Percentiles rank a stretch among this genome's conserved stretches.
Evolutionary conservation across 2,797 vertebrate species (phyloP).

Genomic region (Anomalospiza imberbis): DNA sequence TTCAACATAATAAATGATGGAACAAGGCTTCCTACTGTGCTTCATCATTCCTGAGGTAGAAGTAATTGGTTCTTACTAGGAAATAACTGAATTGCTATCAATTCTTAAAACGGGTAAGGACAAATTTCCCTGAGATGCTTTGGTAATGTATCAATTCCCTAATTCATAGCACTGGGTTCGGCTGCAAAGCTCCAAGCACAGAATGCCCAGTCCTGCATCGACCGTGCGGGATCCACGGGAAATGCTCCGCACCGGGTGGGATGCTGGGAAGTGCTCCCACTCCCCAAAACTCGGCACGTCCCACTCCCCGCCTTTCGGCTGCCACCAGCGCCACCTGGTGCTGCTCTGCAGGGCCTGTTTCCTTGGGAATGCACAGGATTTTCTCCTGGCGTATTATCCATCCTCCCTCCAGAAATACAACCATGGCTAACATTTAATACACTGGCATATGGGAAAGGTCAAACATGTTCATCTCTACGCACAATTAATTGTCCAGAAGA

Average conservation of each 20-base stretch:
- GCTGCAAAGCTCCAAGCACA: neutral
- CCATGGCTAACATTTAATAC: neutral
- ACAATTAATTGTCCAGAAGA: neutral
- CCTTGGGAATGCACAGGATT: neutral
- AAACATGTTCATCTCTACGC: neutral
- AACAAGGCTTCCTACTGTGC: neutral
- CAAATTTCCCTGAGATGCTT: neutral
- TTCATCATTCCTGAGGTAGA: accelerated
- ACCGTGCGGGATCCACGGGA: neutral
- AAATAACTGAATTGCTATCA: neutral
- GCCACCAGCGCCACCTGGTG: conserved; percentile 33
- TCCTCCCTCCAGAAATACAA: neutral
- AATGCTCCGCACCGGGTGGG: neutral
- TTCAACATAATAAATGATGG: neutral
- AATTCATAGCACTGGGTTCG: neutral
- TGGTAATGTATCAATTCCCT: neutral
- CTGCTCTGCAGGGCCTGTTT: neutral
- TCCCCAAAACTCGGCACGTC: neutral
- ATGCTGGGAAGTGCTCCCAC: neutral
- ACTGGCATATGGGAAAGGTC: neutral
- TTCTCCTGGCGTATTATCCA: neutral
- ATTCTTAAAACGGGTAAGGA: neutral
- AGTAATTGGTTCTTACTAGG: neutral
- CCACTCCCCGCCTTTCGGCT: neutral
- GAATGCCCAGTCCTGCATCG: neutral